Conservation (phyloP, 2,797 vertebrate species). For the Enteromius mattozi region DNA sequence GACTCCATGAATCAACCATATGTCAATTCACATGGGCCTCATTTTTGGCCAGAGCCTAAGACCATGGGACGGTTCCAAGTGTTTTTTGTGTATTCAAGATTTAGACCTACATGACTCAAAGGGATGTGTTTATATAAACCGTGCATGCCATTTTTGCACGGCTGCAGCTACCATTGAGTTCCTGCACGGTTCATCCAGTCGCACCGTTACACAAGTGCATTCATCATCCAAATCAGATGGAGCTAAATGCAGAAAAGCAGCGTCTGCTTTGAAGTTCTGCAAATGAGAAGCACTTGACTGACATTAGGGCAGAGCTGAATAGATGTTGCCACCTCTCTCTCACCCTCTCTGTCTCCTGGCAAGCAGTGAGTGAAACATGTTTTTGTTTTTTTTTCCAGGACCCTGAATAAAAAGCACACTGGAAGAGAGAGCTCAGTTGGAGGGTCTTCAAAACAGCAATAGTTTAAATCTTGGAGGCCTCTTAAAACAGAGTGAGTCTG, state of each 20-base stretch:
- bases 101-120: conserved; percentile 6
- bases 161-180: conserved; percentile 16
- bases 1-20: conserved; percentile 20
- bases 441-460: conserved; percentile 16
- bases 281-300: conserved; percentile 70
- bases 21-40: conserved; percentile 13
- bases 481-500: conserved; percentile 34
- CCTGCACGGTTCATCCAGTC: conserved; percentile 11
- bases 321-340: conserved; percentile 38
- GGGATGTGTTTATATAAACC: conserved; percentile 31
- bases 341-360: neutral
- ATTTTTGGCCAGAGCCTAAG: conserved; percentile 6
- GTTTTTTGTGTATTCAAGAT: conserved; percentile 17
- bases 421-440: conserved; percentile 32
- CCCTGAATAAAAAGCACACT: conserved; percentile 29
- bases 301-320: conserved; percentile 60
- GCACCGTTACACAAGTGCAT: neutral
- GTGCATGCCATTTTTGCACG: conserved; percentile 27
- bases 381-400: conserved; percentile 7
- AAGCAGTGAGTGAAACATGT: conserved; percentile 12
- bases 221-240: conserved; percentile 35
- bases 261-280: conserved; percentile 51
- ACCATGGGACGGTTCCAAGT: neutral
- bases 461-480: conserved; percentile 31
- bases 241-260: conserved; percentile 37